A percentile compares a stretch with the other conserved stretches of the same genome.
phyloP scores from a whole-genome alignment of 2,888 invertebrate genomes.

The Muschampia plurimacula region DNA sequence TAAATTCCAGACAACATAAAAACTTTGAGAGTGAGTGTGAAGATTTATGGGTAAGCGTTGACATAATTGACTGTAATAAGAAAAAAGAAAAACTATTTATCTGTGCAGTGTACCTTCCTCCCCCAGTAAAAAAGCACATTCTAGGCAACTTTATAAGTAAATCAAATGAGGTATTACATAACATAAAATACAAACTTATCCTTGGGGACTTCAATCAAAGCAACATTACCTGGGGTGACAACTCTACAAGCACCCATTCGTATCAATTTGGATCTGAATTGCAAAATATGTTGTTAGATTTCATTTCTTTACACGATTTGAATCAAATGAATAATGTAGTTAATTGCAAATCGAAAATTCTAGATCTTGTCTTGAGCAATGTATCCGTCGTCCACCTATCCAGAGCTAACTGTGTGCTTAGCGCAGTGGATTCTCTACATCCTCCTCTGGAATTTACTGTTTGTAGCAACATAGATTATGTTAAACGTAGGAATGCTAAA shows the following conservation, averaged over 20 bases:
- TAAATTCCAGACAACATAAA: background rate
- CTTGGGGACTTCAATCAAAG: slow-evolving; percentile 20
- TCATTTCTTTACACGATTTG: slow-evolving; percentile 6
- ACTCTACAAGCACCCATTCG: background rate
- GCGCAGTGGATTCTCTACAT: slow-evolving; percentile 6
- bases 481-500: background rate
- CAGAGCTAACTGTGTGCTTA: background rate
- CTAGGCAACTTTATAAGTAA: slow-evolving; percentile 11
- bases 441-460: background rate
- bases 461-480: background rate
- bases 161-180: slow-evolving; percentile 6
- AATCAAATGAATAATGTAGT: slow-evolving; percentile 8
- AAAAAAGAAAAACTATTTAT: slow-evolving; percentile 17
- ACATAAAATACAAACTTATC: slow-evolving; percentile 9
- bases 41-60: slow-evolving; percentile 21
- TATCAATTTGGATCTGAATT: background rate
- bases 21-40: slow-evolving; percentile 26
- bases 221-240: slow-evolving; percentile 10
- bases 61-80: background rate
- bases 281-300: slow-evolving; percentile 1
- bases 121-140: background rate
- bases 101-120: slow-evolving; percentile 16
- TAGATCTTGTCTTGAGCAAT: background rate
- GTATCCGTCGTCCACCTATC: background rate
- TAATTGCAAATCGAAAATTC: background rate